Evolutionary conservation across 2,797 vertebrate species (phyloP).

Genomic region (Tapera naevia): DNA sequence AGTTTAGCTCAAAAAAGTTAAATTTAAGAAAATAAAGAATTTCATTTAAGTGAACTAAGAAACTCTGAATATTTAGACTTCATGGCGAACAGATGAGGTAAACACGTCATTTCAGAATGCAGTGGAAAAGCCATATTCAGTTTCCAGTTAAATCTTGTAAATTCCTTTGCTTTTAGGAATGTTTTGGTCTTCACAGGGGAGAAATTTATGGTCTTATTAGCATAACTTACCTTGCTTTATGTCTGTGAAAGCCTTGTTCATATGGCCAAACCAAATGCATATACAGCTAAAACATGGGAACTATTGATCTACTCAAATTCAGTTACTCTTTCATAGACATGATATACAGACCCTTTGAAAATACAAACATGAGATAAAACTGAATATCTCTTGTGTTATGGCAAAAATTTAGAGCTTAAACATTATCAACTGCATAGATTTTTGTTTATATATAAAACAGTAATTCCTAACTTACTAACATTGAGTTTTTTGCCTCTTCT

Average conservation of each 20-base stretch:
- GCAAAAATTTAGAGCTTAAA: neutral
- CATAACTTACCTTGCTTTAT: conserved; percentile 1
- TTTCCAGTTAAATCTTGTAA: neutral
- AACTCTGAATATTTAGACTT: neutral
- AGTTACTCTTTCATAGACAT: neutral
- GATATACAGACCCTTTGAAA: neutral
- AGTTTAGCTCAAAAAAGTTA: neutral
- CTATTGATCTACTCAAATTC: neutral
- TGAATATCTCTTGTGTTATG: neutral
- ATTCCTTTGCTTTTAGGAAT: neutral
- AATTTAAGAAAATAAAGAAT: neutral
- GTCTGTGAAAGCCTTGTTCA: neutral
- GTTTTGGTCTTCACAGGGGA: neutral
- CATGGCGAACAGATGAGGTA: neutral
- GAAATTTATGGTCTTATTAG: conserved; percentile 18
- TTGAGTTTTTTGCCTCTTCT: neutral
- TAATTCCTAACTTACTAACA: neutral
- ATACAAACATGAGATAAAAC: neutral
- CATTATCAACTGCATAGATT: neutral
- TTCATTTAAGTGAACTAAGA: neutral
- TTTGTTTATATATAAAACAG: neutral
- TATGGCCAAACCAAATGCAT: neutral
- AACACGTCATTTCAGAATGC: neutral
- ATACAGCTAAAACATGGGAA: neutral
- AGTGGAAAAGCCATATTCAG: neutral